phyloP scores from a whole-genome alignment of 2,797 vertebrate genomes.

The Botia almorhae region DNA sequence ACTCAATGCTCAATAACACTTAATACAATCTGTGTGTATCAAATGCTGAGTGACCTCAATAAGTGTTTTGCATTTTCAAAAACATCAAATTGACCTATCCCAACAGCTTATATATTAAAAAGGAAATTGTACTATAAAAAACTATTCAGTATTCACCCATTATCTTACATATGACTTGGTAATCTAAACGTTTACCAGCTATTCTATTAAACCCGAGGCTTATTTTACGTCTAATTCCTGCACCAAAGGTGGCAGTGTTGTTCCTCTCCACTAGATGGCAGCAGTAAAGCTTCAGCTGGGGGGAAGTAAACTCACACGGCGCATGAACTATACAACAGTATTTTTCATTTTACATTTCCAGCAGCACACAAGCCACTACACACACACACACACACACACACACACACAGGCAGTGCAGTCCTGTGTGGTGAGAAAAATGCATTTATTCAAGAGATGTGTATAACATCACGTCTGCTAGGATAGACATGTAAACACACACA shows the following conservation, averaged over 20 bases:
- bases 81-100: background rate
- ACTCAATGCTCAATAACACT: background rate
- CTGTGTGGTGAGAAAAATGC: conserved; percentile 24
- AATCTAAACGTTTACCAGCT: background rate
- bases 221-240: conserved; percentile 33
- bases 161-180: background rate
- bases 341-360: conserved; percentile 69
- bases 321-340: conserved; percentile 61
- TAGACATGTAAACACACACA: conserved; percentile 45
- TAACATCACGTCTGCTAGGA: conserved; percentile 17
- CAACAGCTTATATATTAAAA: background rate
- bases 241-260: background rate
- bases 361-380: conserved; percentile 16
- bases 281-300: conserved; percentile 76
- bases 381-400: background rate
- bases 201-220: background rate
- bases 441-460: background rate
- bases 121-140: background rate
- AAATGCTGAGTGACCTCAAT: background rate
- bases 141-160: background rate
- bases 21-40: background rate
- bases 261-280: conserved; percentile 83
- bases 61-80: too few species aligned
- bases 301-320: conserved; percentile 6
- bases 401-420: background rate